Base-by-base conservation (phyloP, 1,140 invertebrate genomes). In the Trachelipus rathkii region DNA sequence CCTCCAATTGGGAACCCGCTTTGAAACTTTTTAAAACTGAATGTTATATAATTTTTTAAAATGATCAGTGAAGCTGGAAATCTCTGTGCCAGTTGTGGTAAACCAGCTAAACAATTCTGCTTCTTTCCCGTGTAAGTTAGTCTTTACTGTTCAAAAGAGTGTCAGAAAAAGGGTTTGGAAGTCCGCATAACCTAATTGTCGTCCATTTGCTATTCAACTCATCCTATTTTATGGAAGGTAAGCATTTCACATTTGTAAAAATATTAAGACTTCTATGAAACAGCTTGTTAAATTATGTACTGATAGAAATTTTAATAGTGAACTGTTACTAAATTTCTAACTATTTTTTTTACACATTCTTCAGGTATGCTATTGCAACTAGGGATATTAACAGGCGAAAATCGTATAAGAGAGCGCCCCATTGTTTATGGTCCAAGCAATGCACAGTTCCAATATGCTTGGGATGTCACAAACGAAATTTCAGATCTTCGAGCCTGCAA, bases 331-430 rank as follows among this genome's bases (percentile, higher is more conserved):
- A n/a, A n/a, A n/a, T n/a, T 33, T 33, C 6, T 33, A 33, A 33
- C 6, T 33, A 33, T 60, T 21, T 60, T 21, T 8, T 8, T 60
- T 33, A 33, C 1, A 33, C 33, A 33, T 9, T 75, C 43, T 69
- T 9, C 23, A 76, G 74, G 43, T 89, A 92, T 82, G 85, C 94
- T 77, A 87, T 91, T 44, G 91, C 93, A 0, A 90, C 88, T 0
- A 87, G 90, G 77, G 88, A 90, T 76, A 90, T 96, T 5, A 88
- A 89, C 88, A 33, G 92, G 92, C 3, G 92, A 95, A 83, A 85
- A 94, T 4, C 84, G 95, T 8, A 82, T 84, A 91, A 7, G 89
- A 44, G 92, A 94, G 83, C 84, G 86, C 21, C 89, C 93, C 0
- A 82, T 94, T 10, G 86, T 92, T 0, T 86, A 88, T 80, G 92